Evolutionary conservation across 2,797 vertebrate species (phyloP).

Genomic region (Bovichtus variegatus): DNA sequence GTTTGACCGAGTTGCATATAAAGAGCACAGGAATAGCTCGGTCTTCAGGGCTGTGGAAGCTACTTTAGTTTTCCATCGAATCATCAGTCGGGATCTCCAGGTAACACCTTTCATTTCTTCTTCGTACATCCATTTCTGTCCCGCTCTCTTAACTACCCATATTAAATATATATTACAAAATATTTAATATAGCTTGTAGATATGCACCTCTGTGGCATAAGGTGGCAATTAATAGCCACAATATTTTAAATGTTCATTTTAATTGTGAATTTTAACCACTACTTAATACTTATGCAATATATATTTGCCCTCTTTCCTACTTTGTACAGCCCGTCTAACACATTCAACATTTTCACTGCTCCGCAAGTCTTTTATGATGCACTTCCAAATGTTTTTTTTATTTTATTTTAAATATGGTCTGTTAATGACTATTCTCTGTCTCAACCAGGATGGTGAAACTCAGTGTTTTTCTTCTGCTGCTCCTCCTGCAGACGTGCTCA

Average conservation of each 20-base stretch:
- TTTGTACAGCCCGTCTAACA: not conserved
- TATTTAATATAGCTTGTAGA: not conserved
- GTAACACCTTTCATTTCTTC: slow-evolving; percentile 15
- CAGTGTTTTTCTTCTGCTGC: slow-evolving; percentile 13
- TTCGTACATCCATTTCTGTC: fast-evolving
- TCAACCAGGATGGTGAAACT: slow-evolving; percentile 36
- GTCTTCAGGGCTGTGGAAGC: not conserved
- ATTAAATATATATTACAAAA: not conserved
- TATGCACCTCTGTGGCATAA: not conserved
- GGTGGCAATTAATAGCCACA: not conserved
- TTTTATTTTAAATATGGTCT: not conserved
- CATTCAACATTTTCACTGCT: not conserved
- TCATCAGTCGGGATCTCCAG: not conserved
- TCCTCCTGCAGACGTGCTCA: slow-evolving; percentile 7
- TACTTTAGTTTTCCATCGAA: not conserved
- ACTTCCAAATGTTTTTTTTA: not conserved
- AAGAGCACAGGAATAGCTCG: not conserved
- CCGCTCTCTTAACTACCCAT: not conserved
- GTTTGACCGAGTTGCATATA: not conserved
- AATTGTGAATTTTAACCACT: not conserved
- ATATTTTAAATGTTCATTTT: not conserved
- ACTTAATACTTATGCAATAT: not conserved
- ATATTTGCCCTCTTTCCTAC: not conserved
- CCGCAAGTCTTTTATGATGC: too few species aligned
- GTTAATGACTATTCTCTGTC: not conserved